phyloP scores from a whole-genome alignment of 1,140 invertebrate genomes.

The Diabrotica undecimpunctata region DNA sequence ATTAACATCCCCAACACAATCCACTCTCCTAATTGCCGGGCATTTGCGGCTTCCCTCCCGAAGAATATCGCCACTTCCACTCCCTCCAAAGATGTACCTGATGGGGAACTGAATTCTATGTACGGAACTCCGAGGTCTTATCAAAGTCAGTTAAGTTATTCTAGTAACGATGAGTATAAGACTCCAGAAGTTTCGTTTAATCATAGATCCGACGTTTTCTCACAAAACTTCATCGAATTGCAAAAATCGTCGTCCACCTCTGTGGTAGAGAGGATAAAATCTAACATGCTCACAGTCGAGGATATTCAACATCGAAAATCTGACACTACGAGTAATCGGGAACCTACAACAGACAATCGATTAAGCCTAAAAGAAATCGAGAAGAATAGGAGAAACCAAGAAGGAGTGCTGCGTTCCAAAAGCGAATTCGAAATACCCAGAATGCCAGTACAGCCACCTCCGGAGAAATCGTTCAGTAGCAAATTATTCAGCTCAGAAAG shows the following conservation, averaged over 20 bases:
- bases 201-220: slow-evolving; percentile 30
- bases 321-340: slow-evolving; percentile 15
- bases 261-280: slow-evolving; percentile 28
- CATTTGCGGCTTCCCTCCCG: slow-evolving; percentile 9
- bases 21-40: slow-evolving; percentile 5
- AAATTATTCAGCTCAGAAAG: slow-evolving; percentile 37
- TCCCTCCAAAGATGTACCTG: slow-evolving; percentile 29
- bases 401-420: slow-evolving; percentile 42
- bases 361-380: slow-evolving; percentile 7
- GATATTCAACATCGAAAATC: slow-evolving; percentile 7
- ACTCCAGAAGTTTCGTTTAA: slow-evolving; percentile 33
- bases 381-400: slow-evolving; percentile 11
- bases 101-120: slow-evolving; percentile 4
- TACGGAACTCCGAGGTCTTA: slow-evolving; percentile 20
- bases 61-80: slow-evolving; percentile 20
- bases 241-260: slow-evolving; percentile 39
- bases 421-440: slow-evolving; percentile 44
- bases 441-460: slow-evolving; percentile 16
- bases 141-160: slow-evolving; percentile 30
- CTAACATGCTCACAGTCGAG: not conserved
- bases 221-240: slow-evolving; percentile 35
- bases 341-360: slow-evolving; percentile 11
- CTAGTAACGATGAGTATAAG: slow-evolving; percentile 34
- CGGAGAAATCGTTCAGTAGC: slow-evolving; percentile 22
- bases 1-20: slow-evolving; percentile 32